These are phyloP conservation scores for Oxyscelio sp. DNA, from an alignment of 2,888 invertebrate genomes.

Conservation along the genomic window DNA sequence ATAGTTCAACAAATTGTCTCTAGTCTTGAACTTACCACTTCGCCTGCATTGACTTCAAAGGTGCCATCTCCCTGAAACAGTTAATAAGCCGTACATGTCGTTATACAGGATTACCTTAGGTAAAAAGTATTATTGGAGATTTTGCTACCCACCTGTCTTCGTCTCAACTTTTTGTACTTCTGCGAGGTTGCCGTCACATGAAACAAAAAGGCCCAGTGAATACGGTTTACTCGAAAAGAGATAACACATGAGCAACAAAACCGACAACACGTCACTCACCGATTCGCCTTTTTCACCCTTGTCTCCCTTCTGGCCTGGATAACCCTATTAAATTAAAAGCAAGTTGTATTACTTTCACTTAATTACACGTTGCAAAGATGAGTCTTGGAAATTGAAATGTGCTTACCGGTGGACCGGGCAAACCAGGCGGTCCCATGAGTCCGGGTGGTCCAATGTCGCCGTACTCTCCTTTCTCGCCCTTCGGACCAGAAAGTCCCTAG, in stretches of 20 bases:
- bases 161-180: slow-evolving; percentile 95
- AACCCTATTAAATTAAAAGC: slow-evolving; percentile 89
- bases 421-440: slow-evolving; percentile 97
- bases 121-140: slow-evolving; percentile 59
- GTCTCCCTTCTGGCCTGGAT: slow-evolving; percentile 96
- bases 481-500: slow-evolving; percentile 94
- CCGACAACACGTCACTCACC: slow-evolving; percentile 90
- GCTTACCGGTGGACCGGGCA: too few relatives aligned
- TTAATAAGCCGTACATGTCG: slow-evolving; percentile 23
- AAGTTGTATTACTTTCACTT: slow-evolving; percentile 81
- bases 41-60: slow-evolving; percentile 93
- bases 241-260: slow-evolving; percentile 6
- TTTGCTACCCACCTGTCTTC: slow-evolving; percentile 91
- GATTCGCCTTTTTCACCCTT: slow-evolving; percentile 98
- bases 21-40: slow-evolving; percentile 92
- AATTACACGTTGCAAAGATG: slow-evolving; percentile 41
- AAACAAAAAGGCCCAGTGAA: slow-evolving; percentile 75
- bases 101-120: slow-evolving; percentile 4
- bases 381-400: too few relatives aligned
- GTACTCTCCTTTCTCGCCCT: slow-evolving; percentile 96
- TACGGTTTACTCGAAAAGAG: slow-evolving; percentile 1
- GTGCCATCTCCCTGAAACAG: slow-evolving; percentile 94
- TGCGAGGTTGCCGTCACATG: slow-evolving; percentile 87
- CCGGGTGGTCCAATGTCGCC: slow-evolving; percentile 98
- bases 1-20: too few relatives aligned